These are phyloP conservation scores for Papilio elwesi DNA, from an alignment of 2,888 invertebrate genomes.

Conservation along the genomic window DNA sequence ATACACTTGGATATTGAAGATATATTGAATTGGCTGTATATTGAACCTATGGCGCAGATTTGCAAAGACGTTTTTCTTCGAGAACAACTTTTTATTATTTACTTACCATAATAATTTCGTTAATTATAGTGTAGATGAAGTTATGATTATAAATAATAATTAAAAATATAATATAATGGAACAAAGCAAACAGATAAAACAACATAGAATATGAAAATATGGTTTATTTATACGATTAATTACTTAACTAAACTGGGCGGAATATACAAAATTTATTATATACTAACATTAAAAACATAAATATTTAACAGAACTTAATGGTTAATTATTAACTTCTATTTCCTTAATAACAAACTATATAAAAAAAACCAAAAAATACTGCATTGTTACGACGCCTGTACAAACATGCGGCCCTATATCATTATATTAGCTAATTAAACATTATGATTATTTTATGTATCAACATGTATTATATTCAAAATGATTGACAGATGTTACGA, in stretches of 20 bases:
- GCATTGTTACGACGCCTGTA: slow-evolving; percentile 19
- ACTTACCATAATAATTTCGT: not conserved
- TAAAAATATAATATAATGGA: too few species aligned
- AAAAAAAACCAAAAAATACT: slow-evolving; percentile 36
- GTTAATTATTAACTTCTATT: slow-evolving; percentile 24
- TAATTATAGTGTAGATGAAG: not conserved
- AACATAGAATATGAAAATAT: slow-evolving; percentile 29
- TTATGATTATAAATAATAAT: not conserved
- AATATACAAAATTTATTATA: slow-evolving; percentile 32
- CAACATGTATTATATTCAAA: not conserved
- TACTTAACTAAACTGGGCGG: slow-evolving; percentile 39
- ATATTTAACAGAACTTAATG: slow-evolving; percentile 38
- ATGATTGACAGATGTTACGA: too few species aligned
- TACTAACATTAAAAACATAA: slow-evolving; percentile 37
- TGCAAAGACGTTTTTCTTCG: too few species aligned
- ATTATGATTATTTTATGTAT: not conserved
- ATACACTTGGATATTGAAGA: too few species aligned
- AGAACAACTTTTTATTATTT: not conserved
- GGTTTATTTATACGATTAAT: slow-evolving; percentile 32
- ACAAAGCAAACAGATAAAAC: slow-evolving; percentile 5
- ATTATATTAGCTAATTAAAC: not conserved
- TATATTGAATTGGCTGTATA: too few species aligned
- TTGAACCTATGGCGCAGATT: too few species aligned
- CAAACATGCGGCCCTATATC: slow-evolving; percentile 4
- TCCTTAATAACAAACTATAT: slow-evolving; percentile 29